Percentiles rank a stretch among this genome's conserved stretches.
Conservation (phyloP, 2,888 invertebrate species). For the Autographa gamma region DNA sequence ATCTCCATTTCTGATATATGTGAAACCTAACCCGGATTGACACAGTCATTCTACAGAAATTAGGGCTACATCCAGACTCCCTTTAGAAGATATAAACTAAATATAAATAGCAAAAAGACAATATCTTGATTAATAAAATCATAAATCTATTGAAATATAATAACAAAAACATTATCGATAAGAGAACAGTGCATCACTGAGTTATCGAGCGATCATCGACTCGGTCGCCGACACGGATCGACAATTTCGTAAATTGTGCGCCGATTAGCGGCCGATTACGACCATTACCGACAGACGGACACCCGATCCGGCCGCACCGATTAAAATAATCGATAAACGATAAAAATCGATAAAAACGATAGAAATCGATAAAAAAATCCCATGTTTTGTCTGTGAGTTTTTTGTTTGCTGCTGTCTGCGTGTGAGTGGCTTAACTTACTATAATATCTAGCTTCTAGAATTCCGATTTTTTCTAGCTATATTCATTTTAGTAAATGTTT, state of each 20-base stretch:
- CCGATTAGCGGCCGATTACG: conserved; percentile 89
- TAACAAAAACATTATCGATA: conserved; percentile 64
- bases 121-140: not conserved
- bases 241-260: conserved; percentile 89
- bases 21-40: too few relatives aligned
- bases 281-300: conserved; percentile 87
- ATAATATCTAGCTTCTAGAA: conserved; percentile 48
- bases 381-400: conserved; percentile 75
- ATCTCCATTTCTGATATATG: too few relatives aligned
- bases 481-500: not conserved
- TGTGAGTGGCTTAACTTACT: conserved; percentile 63
- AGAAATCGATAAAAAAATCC: conserved; percentile 85
- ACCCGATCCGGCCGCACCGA: conserved; percentile 82
- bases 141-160: conserved; percentile 5
- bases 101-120: too few relatives aligned
- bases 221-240: conserved; percentile 87
- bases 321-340: conserved; percentile 88
- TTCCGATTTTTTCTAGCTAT: conserved; percentile 15
- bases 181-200: conserved; percentile 74
- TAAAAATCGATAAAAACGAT: conserved; percentile 81
- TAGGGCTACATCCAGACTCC: too few relatives aligned
- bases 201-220: conserved; percentile 75
- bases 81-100: too few relatives aligned
- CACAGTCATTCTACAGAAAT: too few relatives aligned
- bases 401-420: conserved; percentile 65